These are phyloP conservation scores for Aplochiton taeniatus DNA, from an alignment of 2,797 vertebrate genomes.

Conservation along the genomic window DNA sequence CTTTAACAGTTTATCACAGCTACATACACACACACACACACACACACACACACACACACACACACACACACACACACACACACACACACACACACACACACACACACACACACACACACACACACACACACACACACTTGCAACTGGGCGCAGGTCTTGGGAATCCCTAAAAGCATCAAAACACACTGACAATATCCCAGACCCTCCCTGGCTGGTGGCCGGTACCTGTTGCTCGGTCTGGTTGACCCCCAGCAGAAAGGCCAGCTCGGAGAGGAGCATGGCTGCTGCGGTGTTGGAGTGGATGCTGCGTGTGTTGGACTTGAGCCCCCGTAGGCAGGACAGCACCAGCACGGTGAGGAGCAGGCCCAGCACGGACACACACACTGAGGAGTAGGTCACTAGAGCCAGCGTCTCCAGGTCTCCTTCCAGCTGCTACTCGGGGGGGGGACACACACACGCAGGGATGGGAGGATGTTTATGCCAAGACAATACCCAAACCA, in stretches of 20 bases:
- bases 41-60: too few species aligned
- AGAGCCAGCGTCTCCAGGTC: constrained; percentile 91
- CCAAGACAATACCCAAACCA: background rate
- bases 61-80: too few species aligned
- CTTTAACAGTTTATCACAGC: too few species aligned
- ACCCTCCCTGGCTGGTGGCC: background rate
- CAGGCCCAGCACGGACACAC: constrained; percentile 86
- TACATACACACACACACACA: too few species aligned
- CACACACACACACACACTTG: too few species aligned
- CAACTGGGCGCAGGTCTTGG: too few species aligned
- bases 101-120: too few species aligned
- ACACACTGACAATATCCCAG: constrained; percentile 15
- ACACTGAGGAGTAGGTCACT: constrained; percentile 89
- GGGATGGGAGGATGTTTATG: background rate
- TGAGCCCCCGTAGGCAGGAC: constrained; percentile 91
- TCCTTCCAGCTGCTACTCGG: constrained; percentile 91
- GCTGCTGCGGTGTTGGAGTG: constrained; percentile 91
- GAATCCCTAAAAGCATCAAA: constrained; percentile 8
- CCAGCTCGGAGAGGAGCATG: constrained; percentile 90
- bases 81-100: too few species aligned
- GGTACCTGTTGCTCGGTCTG: constrained; percentile 94
- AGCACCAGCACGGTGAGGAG: constrained; percentile 87
- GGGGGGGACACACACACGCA: constrained; percentile 40
- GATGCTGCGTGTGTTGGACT: constrained; percentile 95
- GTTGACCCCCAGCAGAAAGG: constrained; percentile 92